Conservation (phyloP, 1,140 invertebrate species). For the Trypoxylus dichotomus region DNA sequence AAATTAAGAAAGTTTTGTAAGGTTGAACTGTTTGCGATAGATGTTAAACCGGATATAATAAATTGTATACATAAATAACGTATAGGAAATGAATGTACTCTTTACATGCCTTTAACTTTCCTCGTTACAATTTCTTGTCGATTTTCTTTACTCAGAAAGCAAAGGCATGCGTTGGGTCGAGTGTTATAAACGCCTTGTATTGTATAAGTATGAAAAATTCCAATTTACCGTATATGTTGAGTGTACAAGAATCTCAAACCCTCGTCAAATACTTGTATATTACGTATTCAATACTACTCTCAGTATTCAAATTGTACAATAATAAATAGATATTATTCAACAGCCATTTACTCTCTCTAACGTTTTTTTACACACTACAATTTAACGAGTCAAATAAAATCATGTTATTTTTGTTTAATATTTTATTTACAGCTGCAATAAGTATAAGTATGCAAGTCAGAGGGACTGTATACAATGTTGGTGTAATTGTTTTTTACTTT, state of each 20-base stretch:
- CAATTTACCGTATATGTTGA: slow-evolving; percentile 6
- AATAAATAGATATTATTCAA: background rate
- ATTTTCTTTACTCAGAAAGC: too few species aligned
- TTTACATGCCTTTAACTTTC: too few species aligned
- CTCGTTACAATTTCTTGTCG: too few species aligned
- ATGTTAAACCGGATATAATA: too few species aligned
- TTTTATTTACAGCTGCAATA: background rate
- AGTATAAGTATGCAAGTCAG: background rate
- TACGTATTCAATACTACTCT: background rate
- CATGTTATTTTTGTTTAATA: background rate
- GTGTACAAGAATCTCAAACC: slow-evolving; percentile 28
- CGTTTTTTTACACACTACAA: too few species aligned
- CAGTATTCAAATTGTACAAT: background rate
- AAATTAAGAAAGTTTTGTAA: too few species aligned
- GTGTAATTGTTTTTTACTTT: background rate
- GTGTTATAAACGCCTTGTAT: background rate
- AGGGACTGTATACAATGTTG: background rate
- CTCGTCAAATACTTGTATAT: background rate
- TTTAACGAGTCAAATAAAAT: background rate
- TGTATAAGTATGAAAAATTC: slow-evolving; percentile 18
- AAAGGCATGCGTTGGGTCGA: background rate
- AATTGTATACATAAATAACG: too few species aligned
- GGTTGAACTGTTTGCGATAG: too few species aligned
- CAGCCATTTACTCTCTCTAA: too few species aligned
- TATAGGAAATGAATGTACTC: too few species aligned